Base-by-base conservation (phyloP, 2,888 invertebrate species). In the Oligia latruncula region DNA sequence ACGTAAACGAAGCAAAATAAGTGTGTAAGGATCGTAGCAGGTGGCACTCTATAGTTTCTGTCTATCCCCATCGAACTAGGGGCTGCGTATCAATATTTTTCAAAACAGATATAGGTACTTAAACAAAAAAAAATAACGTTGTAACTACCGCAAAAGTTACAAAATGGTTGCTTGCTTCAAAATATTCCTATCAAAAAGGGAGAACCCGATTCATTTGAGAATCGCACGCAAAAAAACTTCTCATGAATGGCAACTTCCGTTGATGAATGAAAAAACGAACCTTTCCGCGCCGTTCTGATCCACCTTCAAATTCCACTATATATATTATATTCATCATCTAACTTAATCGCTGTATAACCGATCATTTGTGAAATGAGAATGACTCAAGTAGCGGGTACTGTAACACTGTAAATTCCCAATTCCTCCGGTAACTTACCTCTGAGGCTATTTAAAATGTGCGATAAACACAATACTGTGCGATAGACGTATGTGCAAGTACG, bases 401-500 rank as follows among this genome's bases (percentile, higher is more conserved):
- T 55, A 60, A 52, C 6, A 58, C 66, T 58, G 58, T 20, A 40
- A 81, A 74, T 80, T 77, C 64, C 29, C 11, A 43, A 60, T 58
- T 74, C 23, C 72, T 11, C 4, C 40, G 23, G 87, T 82, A 87
- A 52, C 78, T 88, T 88, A 91, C 90, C 90, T 86, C 67, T 58
- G 67, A 43, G 23, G 65, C 80, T 64, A 1, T 35, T 0, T 6
- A 29, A 6, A 15, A 17, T 29, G 20, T 20, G 35, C 20, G 8
- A 64, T 8, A 29, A 6, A 62, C 43, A 43, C 43, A 43, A 43
- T 43, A 43, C 9, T 29, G 35, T 20, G 35, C 20, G 3, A 64
- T 8, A 29, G 29, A 62, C 15, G n/a, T n/a, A n/a, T 29, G n/a
- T 13, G 23, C 58, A 9, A n/a, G 23, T 23, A 46, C 9, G 46